Evolutionary conservation across 1,140 invertebrate species (phyloP), one percentile per base, ranked within the genome.

Genomic region (Saccostrea echinata): DNA sequence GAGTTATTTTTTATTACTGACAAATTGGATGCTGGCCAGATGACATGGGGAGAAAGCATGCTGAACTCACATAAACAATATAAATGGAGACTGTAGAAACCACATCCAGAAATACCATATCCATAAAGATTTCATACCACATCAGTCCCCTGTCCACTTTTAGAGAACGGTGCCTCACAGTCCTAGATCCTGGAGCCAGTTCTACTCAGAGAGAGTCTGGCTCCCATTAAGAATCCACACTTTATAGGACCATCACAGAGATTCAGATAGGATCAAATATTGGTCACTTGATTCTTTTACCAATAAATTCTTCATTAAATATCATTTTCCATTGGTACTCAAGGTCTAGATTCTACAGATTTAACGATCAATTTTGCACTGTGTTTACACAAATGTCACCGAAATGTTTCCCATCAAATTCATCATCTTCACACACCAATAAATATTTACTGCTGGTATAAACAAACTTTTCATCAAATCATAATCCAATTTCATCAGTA

Each of bases 21-120:
- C 27, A 33, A 64, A 76, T 30, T 76, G 68, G 27, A 76, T 76
- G 13, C 68, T 76, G 68, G 24, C 68, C 27, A 76, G 27, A 30
- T 76, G 68, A 33, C 27, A 33, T 33, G 27, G 68, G 11, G 68
- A 33, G 27, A 30, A 27, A 30, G 27, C 11, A 76, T 76, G 68
- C 68, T 76, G 68, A 76, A 76, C 68, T 30, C 68, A 30, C 68
- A 76, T 64, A 64, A 76, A 30, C 68, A 76, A 27, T 71, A 71
- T 21, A 13, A 33, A 61, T 18, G 18, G 27, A 76, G 8, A 71
- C 64, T 43, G 43, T 43, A 43, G 43, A 43, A 43, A 43, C 9
- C 9, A 43, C 43, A 43, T 43, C 43, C 43, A 43, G 43, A 43
- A 43, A 8, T 71, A 71, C 8, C 27, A 57, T 18, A 61, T 21